phyloP scores from a whole-genome alignment of 2,113 vertebrate genomes.

The Thermophis baileyi region DNA sequence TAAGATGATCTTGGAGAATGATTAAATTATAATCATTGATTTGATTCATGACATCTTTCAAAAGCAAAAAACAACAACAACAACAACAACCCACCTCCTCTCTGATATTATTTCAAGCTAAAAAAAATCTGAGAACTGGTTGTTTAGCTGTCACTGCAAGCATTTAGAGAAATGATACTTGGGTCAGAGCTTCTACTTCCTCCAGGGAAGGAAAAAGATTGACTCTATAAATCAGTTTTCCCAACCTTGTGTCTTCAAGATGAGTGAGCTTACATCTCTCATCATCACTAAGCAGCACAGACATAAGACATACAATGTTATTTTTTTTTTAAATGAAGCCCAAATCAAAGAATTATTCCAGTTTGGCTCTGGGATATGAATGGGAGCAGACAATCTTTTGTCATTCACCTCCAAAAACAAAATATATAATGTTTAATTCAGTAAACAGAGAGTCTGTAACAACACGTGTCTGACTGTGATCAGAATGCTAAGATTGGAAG shows the following conservation, averaged over 20 bases:
- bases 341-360: background rate
- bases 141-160: background rate
- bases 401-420: background rate
- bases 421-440: background rate
- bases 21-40: constrained; percentile 4
- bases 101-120: background rate
- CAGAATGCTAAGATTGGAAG: background rate
- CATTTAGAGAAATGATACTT: background rate
- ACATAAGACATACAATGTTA: background rate
- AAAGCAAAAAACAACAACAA: constrained; percentile 5
- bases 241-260: background rate
- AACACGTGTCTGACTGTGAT: background rate
- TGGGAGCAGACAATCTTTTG: background rate
- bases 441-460: background rate
- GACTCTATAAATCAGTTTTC: background rate
- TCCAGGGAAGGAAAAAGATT: background rate
- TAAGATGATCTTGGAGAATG: constrained; percentile 12
- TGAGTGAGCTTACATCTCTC: background rate
- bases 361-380: background rate
- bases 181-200: background rate
- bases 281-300: background rate
- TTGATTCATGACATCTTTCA: constrained; percentile 30
- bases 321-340: background rate
- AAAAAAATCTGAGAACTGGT: background rate
- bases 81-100: background rate